These are phyloP conservation scores for Eulemur macaco DNA, from an alignment of 2,113 vertebrate genomes.

Conservation along the genomic window DNA sequence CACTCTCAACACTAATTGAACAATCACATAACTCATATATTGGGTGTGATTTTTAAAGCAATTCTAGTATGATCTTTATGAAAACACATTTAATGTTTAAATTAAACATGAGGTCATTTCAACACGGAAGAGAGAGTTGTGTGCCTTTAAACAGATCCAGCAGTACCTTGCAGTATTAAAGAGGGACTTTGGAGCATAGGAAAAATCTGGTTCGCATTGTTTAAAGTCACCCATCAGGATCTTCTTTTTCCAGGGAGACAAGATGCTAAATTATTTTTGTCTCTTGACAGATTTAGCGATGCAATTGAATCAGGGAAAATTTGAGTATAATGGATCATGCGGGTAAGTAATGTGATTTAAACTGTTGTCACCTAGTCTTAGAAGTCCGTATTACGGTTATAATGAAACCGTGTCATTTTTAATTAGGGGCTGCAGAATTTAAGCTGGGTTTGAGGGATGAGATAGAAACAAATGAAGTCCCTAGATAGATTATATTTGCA, in stretches of 20 bases:
- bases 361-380: conserved; percentile 55
- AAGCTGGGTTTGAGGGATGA: conserved; percentile 6
- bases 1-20: background rate
- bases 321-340: conserved; percentile 97
- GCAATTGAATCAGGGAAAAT: conserved; percentile 99
- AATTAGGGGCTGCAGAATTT: conserved; percentile 82
- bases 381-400: conserved; percentile 26
- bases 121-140: background rate
- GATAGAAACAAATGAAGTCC: conserved; percentile 56
- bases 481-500: conserved; percentile 25
- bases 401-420: conserved; percentile 83
- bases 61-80: background rate
- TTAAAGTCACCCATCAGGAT: conserved; percentile 2
- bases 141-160: background rate
- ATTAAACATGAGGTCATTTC: conserved; percentile 3
- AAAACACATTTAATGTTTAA: conserved; percentile 2
- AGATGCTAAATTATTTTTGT: conserved; percentile 77
- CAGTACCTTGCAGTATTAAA: background rate
- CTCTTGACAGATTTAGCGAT: conserved; percentile 95
- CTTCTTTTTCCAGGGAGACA: conserved; percentile 54
- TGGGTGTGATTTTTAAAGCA: background rate
- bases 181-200: background rate
- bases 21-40: background rate
- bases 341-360: conserved; percentile 91
- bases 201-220: conserved; percentile 32